Evolutionary conservation across 2,113 vertebrate species (phyloP).

Genomic region (Pteruthius melanotis): DNA sequence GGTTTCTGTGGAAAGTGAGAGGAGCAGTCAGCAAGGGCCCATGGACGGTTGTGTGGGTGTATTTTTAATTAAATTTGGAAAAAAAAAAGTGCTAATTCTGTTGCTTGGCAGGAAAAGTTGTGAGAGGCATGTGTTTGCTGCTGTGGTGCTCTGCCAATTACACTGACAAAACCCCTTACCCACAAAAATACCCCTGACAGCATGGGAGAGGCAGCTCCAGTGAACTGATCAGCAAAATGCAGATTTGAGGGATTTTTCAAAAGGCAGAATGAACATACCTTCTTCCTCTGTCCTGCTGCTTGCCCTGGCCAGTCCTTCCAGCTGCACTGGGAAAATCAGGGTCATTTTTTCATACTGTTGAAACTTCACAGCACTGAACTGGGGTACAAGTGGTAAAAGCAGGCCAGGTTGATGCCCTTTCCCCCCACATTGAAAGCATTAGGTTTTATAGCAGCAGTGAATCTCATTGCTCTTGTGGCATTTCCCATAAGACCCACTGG

Average conservation of each 20-base stretch:
- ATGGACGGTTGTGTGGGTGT: neutral
- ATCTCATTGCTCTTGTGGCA: neutral
- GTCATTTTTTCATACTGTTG: neutral
- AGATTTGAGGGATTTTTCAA: neutral
- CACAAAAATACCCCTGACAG: neutral
- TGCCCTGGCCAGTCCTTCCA: neutral
- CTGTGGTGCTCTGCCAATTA: neutral
- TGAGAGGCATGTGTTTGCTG: neutral
- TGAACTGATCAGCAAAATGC: neutral
- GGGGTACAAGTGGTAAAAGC: neutral
- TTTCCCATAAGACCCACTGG: neutral
- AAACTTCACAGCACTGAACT: neutral
- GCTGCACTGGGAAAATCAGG: neutral
- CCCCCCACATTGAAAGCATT: neutral
- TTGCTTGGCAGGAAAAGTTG: neutral
- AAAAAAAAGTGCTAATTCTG: neutral
- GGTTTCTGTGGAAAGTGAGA: neutral
- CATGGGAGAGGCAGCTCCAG: neutral
- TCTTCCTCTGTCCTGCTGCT: neutral
- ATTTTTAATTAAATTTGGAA: neutral
- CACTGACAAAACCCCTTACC: neutral
- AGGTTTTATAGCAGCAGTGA: neutral
- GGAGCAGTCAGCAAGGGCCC: neutral
- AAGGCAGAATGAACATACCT: fast-evolving
- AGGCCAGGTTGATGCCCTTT: neutral